phyloP scores from a whole-genome alignment of 2,797 vertebrate species.

The Craterocephalus amniculus region DNA sequence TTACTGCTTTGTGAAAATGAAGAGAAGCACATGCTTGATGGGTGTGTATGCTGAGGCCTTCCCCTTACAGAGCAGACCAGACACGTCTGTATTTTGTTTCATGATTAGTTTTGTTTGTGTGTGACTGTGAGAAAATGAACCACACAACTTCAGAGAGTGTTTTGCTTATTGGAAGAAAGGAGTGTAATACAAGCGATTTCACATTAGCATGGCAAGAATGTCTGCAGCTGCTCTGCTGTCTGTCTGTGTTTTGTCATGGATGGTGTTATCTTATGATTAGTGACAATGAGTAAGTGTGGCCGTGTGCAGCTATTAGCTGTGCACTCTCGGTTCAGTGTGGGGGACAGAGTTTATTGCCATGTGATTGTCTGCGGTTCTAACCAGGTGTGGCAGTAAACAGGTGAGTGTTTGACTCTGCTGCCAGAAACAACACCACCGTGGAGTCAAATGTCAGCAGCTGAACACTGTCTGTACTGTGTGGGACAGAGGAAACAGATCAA shows the following conservation, averaged over 20 bases:
- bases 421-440: constrained; percentile 67
- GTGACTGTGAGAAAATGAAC: constrained; percentile 51
- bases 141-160: constrained; percentile 17
- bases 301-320: constrained; percentile 23
- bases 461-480: constrained; percentile 21
- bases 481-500: neutral
- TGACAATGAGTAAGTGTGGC: constrained; percentile 20
- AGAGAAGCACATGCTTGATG: constrained; percentile 6
- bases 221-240: constrained; percentile 25
- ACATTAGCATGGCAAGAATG: constrained; percentile 24
- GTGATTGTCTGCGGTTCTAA: constrained; percentile 66
- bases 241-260: constrained; percentile 55
- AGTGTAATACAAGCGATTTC: constrained; percentile 2
- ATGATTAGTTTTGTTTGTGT: constrained; percentile 43
- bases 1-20: constrained; percentile 20
- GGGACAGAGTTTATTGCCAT: constrained; percentile 42
- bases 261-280: constrained; percentile 42
- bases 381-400: constrained; percentile 69
- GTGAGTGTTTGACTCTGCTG: constrained; percentile 42
- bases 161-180: constrained; percentile 1
- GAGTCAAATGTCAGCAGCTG: constrained; percentile 46
- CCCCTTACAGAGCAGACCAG: constrained; percentile 38
- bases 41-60: constrained; percentile 41
- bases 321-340: constrained; percentile 26
- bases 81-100: constrained; percentile 46